Evolutionary conservation across 2,888 invertebrate species (phyloP), one percentile per base, ranked within the genome.

Genomic region (Aromia moschata): DNA sequence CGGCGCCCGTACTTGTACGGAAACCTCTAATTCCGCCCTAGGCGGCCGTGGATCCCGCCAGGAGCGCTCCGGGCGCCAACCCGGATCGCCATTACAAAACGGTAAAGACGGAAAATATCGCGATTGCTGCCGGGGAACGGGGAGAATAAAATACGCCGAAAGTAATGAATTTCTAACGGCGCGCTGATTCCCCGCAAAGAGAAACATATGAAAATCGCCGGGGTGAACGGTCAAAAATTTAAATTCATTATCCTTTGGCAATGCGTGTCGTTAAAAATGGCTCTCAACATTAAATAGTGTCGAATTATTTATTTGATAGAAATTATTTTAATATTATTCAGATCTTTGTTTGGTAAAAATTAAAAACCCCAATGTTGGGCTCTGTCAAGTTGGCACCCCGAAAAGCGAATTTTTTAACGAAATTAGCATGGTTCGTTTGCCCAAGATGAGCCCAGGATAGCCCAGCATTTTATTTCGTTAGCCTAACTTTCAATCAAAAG

Each of bases 1-100:
- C 77, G 69, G 64, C 65, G 64, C 72, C 72, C 75, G 77, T 77
- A 40, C 45, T 40, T 30, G 58, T 14, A 25, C 51, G 52, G 51
- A 57, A 57, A 52, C 52, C 58, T 45, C 58, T 52, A 58, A 52
- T 58, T 45, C 58, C 20, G 51, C 58, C 52, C 16, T 40, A 52
- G 58, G 45, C 58, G 46, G 49, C 56, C 37, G 25, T 49, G 56
- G 56, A 47, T 47, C 47, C 56, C 56, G 38, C 56, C 14, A 43
- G 49, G 41, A 36, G 43, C 41, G 36, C 43, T 43, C 47, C 47
- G 11, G 49, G 56, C 41, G 43, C 56, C 11, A 25, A 49, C 41
- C 49, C 49, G 37, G 36, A 56, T 56, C 49, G 49, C 43, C 47
- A 56, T 56, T 56, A 56, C 43, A 49, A 36, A 17, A 36, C 56